These are phyloP conservation scores for Lepidostoma basale DNA, from an alignment of 1,140 invertebrate species.

Conservation along the genomic window DNA sequence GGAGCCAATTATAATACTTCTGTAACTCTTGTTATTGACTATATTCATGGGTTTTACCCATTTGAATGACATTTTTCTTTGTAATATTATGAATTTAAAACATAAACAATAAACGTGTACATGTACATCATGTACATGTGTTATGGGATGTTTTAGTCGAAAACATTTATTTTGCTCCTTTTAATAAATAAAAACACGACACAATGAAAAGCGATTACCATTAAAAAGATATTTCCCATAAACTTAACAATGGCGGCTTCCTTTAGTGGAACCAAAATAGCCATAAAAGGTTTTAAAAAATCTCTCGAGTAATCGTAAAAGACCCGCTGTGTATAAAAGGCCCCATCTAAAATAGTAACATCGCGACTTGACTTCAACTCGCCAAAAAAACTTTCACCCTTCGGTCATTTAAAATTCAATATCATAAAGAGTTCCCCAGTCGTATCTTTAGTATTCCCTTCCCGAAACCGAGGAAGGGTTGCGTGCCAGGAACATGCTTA, in stretches of 20 bases:
- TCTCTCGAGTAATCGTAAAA: background rate
- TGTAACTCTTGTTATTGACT: no score
- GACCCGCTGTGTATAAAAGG: background rate
- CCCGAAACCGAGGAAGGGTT: background rate
- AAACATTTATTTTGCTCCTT: no score
- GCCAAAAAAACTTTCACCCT: background rate
- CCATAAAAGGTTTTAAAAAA: conserved; percentile 16
- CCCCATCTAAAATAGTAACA: background rate
- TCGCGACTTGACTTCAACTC: background rate
- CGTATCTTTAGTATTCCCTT: conserved; percentile 12
- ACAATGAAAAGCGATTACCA: background rate
- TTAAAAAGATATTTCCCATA: conserved; percentile 1
- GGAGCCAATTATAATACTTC: no score
- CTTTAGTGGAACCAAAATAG: background rate
- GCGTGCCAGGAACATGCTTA: background rate
- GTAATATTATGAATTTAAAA: no score
- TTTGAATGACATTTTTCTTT: no score
- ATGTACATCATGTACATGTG: no score
- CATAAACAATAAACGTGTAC: no score
- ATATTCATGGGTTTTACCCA: no score
- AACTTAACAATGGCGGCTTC: background rate
- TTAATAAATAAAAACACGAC: no score
- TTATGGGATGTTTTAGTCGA: no score
- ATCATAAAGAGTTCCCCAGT: conserved; percentile 32
- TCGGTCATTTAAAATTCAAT: conserved; percentile 43